These are phyloP conservation scores for Atta cephalotes DNA, from an alignment of 1,140 invertebrate species.

Conservation along the genomic window DNA sequence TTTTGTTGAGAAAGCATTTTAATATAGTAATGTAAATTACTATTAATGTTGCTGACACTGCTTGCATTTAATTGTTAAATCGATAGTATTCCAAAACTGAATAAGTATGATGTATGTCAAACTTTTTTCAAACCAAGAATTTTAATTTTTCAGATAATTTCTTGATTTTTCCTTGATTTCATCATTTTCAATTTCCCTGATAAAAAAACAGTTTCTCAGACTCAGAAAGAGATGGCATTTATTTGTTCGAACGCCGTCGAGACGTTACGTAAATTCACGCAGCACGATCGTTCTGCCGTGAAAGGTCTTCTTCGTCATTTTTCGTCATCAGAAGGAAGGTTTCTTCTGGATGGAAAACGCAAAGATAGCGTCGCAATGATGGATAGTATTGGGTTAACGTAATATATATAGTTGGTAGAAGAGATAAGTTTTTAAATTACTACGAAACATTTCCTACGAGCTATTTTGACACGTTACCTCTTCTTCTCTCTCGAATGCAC, in stretches of 20 bases:
- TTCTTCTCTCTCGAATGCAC: not conserved
- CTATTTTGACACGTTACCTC: slow-evolving; percentile 4
- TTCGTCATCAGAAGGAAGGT: not conserved
- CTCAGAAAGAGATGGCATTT: not conserved
- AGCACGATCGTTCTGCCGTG: not conserved
- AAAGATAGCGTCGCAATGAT: not conserved
- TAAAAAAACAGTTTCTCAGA: too few relatives aligned
- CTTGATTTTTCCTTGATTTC: too few relatives aligned
- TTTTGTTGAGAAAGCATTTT: too few relatives aligned
- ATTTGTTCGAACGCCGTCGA: not conserved
- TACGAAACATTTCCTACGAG: not conserved
- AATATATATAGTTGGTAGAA: not conserved
- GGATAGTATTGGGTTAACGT: not conserved
- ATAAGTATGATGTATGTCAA: too few relatives aligned
- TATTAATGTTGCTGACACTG: too few relatives aligned
- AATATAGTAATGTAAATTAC: too few relatives aligned
- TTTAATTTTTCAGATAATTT: too few relatives aligned
- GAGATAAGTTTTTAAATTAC: slow-evolving; percentile 13
- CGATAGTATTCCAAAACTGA: too few relatives aligned
- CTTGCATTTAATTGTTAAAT: too few relatives aligned
- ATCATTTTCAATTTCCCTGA: too few relatives aligned
- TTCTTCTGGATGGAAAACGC: not conserved
- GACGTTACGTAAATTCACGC: not conserved
- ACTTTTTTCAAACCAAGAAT: too few relatives aligned
- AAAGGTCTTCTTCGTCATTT: not conserved